Evolutionary conservation across 1,140 invertebrate species (phyloP), one percentile per base, ranked within the genome.

Genomic region (Brachionus angularis): DNA sequence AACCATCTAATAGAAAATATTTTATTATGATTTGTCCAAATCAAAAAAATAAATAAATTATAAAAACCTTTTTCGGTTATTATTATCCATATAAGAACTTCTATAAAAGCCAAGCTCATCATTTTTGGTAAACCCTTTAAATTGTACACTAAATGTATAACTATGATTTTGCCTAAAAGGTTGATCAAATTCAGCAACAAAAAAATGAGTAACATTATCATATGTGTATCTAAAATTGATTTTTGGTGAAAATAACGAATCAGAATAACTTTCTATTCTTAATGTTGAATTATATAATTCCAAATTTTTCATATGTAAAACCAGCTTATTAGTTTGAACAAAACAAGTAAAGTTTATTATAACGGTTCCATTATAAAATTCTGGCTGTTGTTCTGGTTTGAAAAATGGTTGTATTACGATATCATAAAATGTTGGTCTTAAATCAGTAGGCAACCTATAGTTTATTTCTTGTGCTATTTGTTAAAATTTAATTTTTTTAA

Each of bases 51-150:
- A 36, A 53, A 33, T 3, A 5, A 33, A 58, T 16, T 36, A 14
- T 36, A 36, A 7, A 36, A 8, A 58, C 53, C 31, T 73, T 31
- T 34, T 52, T 39, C 44, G 64, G 81, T 81, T 78, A 83, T 82
- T 81, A 94, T 95, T 79, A 96, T 93, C 39, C 93, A 96, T 49
- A 92, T 90, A n/a, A 89, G 91, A 92, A 82, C 90, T 93, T 33
- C 91, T 85, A 79, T 95, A 96, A 73, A 95, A 88, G 21, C 93
- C 93, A 79, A 90, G 91, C 89, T 96, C 91, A 80, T 91, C 93
- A 78, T 96, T 90, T 80, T 93, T 93, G 16, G 96, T 85, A 76
- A 87, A 86, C 3, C 91, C 92, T 1, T 84, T 86, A 79, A 93
- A 96, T 50, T 86, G n/a, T 21, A 25, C 62, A 8, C 16, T 47